Evolutionary conservation across 2,888 invertebrate species (phyloP).

Genomic region (Ryuthela nishihirai): DNA sequence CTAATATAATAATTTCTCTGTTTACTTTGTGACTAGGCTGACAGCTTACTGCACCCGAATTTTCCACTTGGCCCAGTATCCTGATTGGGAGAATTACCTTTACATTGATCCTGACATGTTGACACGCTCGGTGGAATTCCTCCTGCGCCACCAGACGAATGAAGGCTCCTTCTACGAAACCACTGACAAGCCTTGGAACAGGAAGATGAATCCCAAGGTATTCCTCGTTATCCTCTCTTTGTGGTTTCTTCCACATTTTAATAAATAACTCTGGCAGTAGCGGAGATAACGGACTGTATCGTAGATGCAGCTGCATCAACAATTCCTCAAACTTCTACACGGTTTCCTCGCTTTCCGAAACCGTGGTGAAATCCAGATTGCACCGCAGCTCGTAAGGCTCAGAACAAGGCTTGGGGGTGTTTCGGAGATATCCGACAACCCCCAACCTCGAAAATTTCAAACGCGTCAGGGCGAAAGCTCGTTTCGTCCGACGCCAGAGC

Average conservation of each 20-base stretch:
- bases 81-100: conserved; percentile 58
- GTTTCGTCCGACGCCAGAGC: too few species aligned
- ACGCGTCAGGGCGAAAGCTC: too few species aligned
- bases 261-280: too few species aligned
- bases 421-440: too few species aligned
- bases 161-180: conserved; percentile 49
- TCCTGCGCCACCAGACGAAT: conserved; percentile 48
- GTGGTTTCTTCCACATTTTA: conserved; percentile 14
- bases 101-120: conserved; percentile 55
- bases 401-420: too few species aligned
- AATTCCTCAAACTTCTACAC: too few species aligned
- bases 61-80: conserved; percentile 54
- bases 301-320: too few species aligned
- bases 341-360: too few species aligned
- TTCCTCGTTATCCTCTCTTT: neutral
- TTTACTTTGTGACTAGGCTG: conserved; percentile 48
- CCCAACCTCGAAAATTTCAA: too few species aligned
- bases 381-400: too few species aligned
- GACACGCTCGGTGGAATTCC: conserved; percentile 49
- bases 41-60: conserved; percentile 56
- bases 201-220: conserved; percentile 35
- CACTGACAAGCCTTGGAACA: conserved; percentile 35
- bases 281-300: too few species aligned
- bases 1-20: neutral
- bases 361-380: too few species aligned